These are phyloP conservation scores for Columba janthina DNA, from an alignment of 2,113 vertebrate species.

Conservation along the genomic window DNA sequence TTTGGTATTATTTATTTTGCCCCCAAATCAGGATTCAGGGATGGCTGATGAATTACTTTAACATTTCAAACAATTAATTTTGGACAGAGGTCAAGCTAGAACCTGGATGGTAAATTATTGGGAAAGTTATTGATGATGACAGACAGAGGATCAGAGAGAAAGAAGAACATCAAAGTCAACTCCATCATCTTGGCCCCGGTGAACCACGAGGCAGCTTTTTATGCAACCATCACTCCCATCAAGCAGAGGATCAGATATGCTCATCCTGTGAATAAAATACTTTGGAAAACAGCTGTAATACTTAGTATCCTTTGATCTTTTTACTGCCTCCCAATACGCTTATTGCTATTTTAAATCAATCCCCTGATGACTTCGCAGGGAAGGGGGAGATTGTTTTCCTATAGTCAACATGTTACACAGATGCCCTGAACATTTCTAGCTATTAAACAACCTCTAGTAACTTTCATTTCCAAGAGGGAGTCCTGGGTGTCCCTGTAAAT, in stretches of 20 bases:
- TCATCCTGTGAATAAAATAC: not conserved
- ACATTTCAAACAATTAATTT: not conserved
- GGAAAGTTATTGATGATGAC: not conserved
- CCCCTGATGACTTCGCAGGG: not conserved
- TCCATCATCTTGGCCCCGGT: not conserved
- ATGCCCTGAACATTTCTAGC: not conserved
- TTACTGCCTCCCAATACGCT: not conserved
- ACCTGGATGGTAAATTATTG: not conserved
- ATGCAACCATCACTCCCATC: not conserved
- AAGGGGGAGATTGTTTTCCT: not conserved
- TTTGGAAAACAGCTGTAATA: not conserved
- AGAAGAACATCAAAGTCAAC: not conserved
- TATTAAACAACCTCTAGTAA: not conserved
- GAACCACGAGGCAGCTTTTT: not conserved
- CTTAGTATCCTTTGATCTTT: not conserved
- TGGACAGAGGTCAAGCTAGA: conserved; percentile 11
- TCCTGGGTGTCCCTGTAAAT: not conserved
- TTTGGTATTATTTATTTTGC: not conserved
- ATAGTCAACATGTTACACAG: not conserved
- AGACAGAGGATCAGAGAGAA: not conserved
- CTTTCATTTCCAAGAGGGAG: not conserved
- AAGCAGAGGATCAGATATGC: not conserved
- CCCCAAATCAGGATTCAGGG: not conserved
- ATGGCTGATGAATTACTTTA: not conserved
- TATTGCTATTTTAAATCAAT: conserved; percentile 10